Evolutionary conservation across 2,888 invertebrate genomes (phyloP).

Genomic region (Sacculina carcini): DNA sequence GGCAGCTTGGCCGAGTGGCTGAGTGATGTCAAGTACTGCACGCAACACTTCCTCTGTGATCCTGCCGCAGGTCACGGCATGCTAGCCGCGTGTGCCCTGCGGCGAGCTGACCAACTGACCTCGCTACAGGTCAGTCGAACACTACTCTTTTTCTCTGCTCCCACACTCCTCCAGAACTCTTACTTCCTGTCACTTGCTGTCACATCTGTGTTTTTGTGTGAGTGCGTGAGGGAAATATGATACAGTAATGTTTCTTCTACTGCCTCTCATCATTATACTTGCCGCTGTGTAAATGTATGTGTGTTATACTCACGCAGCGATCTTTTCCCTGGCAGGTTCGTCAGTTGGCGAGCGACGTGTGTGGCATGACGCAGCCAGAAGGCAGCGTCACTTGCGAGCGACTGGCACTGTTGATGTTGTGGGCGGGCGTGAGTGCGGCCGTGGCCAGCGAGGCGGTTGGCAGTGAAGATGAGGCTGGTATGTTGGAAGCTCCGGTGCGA

Average conservation of each 20-base stretch:
- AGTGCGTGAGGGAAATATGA: slow-evolving; percentile 21
- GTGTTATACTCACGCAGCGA: no score
- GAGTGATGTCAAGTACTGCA: slow-evolving; percentile 89
- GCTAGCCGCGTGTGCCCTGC: slow-evolving; percentile 44
- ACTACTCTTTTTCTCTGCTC: background rate
- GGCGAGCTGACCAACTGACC: slow-evolving; percentile 24
- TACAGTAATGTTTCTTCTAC: slow-evolving; percentile 38
- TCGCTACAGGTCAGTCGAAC: slow-evolving; percentile 17
- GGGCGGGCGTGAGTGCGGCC: no score
- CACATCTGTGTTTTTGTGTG: slow-evolving; percentile 49
- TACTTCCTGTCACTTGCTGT: slow-evolving; percentile 17
- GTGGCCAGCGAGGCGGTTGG: no score
- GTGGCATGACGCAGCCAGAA: no score
- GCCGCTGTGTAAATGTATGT: no score
- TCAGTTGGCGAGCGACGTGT: no score
- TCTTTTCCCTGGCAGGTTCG: no score
- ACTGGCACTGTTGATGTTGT: no score
- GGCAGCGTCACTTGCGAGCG: no score
- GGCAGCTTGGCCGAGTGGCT: slow-evolving; percentile 88
- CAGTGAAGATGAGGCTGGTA: no score
- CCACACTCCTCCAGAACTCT: slow-evolving; percentile 4
- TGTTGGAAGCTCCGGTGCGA: no score
- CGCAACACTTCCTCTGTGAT: slow-evolving; percentile 70
- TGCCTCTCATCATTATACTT: slow-evolving; percentile 19
- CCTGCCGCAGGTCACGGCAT: slow-evolving; percentile 66